These are phyloP conservation scores for Poecilia velifera DNA, from an alignment of 2,797 vertebrate species.

Conservation along the genomic window DNA sequence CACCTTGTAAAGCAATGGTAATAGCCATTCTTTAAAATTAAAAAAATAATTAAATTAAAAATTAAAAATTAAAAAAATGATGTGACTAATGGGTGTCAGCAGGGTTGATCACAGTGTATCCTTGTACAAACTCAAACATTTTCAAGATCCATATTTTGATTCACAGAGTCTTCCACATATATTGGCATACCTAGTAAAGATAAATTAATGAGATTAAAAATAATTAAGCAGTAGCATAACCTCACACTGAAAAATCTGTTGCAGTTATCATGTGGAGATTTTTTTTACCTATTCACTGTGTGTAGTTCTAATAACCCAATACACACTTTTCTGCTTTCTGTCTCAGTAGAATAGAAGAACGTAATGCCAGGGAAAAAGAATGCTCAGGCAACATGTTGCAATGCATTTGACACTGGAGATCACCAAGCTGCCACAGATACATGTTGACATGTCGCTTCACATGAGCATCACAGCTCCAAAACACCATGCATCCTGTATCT, in stretches of 20 bases:
- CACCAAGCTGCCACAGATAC: neutral
- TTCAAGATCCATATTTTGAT: neutral
- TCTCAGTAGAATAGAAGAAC: neutral
- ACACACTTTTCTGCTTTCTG: neutral
- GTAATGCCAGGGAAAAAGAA: neutral
- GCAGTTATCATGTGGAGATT: neutral
- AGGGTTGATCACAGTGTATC: constrained; percentile 39
- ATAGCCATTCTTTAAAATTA: neutral
- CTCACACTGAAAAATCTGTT: neutral
- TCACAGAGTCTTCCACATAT: neutral
- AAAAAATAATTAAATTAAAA: neutral
- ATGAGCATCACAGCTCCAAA: neutral
- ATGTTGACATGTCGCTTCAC: neutral
- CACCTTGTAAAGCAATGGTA: neutral
- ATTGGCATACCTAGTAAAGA: neutral
- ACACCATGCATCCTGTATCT: neutral
- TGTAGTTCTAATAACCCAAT: neutral
- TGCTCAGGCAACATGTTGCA: neutral
- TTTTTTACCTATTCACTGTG: neutral
- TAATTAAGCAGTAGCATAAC: neutral
- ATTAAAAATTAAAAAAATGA: neutral
- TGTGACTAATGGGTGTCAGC: constrained; percentile 2
- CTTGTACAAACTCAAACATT: constrained; percentile 11
- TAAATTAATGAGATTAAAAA: neutral
- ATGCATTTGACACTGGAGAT: neutral